Conservation (phyloP, 2,888 invertebrate genomes). For the Eupithecia insigniata region DNA sequence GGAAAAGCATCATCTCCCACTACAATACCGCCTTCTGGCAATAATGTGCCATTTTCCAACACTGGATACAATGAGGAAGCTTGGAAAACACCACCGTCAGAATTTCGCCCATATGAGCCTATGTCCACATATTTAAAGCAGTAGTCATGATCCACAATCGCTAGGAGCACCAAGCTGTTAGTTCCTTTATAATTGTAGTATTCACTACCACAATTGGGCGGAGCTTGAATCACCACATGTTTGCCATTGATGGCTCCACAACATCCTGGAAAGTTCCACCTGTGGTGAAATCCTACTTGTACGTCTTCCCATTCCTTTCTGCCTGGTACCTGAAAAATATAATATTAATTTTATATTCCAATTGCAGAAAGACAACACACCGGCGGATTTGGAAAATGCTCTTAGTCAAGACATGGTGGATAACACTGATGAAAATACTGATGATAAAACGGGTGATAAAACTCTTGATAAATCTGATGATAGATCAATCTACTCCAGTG, state of each 20-base stretch:
- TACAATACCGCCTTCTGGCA: slow-evolving; percentile 32
- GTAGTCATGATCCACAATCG: slow-evolving; percentile 50
- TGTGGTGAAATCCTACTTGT: slow-evolving; percentile 42
- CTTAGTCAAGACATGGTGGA: slow-evolving; percentile 36
- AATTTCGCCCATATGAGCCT: slow-evolving; percentile 37
- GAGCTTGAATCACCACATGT: slow-evolving; percentile 48
- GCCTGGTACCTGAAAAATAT: slow-evolving; percentile 41
- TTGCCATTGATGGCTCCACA: slow-evolving; percentile 49
- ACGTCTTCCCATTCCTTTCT: slow-evolving; percentile 45
- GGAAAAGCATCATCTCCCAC: slow-evolving; percentile 34
- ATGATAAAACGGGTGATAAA: slow-evolving; percentile 36
- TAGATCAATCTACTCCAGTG: slow-evolving; percentile 37
- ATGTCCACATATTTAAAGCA: slow-evolving; percentile 45
- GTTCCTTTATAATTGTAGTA: slow-evolving; percentile 50
- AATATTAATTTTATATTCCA: slow-evolving; percentile 11
- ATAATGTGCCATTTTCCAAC: slow-evolving; percentile 31
- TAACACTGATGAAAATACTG: slow-evolving; percentile 34
- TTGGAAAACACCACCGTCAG: slow-evolving; percentile 39
- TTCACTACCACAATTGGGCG: slow-evolving; percentile 45
- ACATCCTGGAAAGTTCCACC: slow-evolving; percentile 48
- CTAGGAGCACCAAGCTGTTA: slow-evolving; percentile 47
- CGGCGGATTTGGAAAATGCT: slow-evolving; percentile 39
- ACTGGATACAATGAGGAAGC: slow-evolving; percentile 35
- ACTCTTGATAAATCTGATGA: slow-evolving; percentile 36
- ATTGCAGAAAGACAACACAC: slow-evolving; percentile 38